phyloP scores from a whole-genome alignment of 2,113 vertebrate species.

The Phyllopteryx taeniolatus region DNA sequence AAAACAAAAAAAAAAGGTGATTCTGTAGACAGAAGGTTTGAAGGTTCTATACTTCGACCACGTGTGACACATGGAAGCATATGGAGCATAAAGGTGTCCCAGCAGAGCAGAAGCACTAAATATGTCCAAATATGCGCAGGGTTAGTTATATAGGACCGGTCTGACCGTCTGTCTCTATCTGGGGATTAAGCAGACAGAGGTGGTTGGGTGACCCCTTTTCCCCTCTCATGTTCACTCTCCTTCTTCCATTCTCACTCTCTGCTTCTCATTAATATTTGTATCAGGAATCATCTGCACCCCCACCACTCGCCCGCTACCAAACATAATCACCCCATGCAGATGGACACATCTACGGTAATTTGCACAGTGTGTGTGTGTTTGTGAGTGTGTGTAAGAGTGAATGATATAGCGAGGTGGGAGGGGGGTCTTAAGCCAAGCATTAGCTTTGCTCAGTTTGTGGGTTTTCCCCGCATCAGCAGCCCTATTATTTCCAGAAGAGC shows the following conservation, averaged over 20 bases:
- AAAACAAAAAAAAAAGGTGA: not conserved
- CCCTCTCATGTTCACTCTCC: constrained; percentile 48
- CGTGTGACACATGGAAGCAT: not conserved
- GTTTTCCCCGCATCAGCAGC: constrained; percentile 46
- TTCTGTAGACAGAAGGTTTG: not conserved
- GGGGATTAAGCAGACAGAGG: constrained; percentile 53
- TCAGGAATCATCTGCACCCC: constrained; percentile 14
- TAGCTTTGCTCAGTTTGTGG: constrained; percentile 51
- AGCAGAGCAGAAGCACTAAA: not conserved
- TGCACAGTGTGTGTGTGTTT: constrained; percentile 4
- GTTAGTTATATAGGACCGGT: constrained; percentile 42
- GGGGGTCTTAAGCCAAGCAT: constrained; percentile 39
- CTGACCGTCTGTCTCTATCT: constrained; percentile 48
- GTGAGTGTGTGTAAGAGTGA: not conserved
- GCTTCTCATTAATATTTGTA: constrained; percentile 14
- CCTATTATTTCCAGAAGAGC: constrained; percentile 63
- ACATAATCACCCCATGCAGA: not conserved
- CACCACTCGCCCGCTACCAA: not conserved
- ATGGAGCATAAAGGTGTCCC: not conserved
- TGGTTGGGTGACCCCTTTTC: constrained; percentile 37
- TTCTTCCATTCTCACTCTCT: constrained; percentile 28
- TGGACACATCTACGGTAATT: not conserved
- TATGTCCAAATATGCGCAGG: constrained; percentile 41
- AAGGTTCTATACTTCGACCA: not conserved
- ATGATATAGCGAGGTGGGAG: not conserved